Evolutionary conservation across 1,140 invertebrate genomes (phyloP), one percentile per base, ranked within the genome.

Genomic region (Hycleus phaleratus): DNA sequence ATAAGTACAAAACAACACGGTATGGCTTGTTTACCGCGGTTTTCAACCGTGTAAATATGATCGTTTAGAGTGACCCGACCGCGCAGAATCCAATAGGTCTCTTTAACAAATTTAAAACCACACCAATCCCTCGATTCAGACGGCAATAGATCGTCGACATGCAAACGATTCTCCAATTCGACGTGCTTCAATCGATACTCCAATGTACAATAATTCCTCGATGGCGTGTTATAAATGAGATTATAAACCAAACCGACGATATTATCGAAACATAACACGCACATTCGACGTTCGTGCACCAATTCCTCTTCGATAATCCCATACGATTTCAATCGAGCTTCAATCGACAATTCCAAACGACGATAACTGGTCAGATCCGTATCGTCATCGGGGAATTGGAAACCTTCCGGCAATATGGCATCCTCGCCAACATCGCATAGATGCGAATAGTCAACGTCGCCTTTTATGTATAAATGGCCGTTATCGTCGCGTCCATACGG

Each of bases 11-110:
- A 47, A 24, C 60, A 62, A 25, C 54, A 62, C 2, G 65, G 50
- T 4, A 54, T 46, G 7, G 46, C 39, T 49, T 68, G 68, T 8
- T 60, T 56, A n/a, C 62, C 64, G 26, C 62, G 44, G 46, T 70
- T 68, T 4, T n/a, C 4, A 10, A 32, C 54, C 18, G 63, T 63
- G 45, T 65, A 68, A 3, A 61, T 10, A 11, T 12, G 24, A 11
- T 53, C 42, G 10, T 8, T 32, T 26, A 53, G 26, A 8, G 24
- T 42, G 10, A 26, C 39, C 4, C 26, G 7, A 49, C 49, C 58
- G 43, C 63, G 42, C 1, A 67, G 39, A 44, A 68, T 69, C 64
- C 64, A 65, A 26, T 48, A 52, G 4, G 18, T 18, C 1, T 60
- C 59, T 8, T 54, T 12, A 12, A 60, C 56, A 18, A 66, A 58